Conservation (phyloP, 2,113 vertebrate species). For the Microtus montanus region DNA sequence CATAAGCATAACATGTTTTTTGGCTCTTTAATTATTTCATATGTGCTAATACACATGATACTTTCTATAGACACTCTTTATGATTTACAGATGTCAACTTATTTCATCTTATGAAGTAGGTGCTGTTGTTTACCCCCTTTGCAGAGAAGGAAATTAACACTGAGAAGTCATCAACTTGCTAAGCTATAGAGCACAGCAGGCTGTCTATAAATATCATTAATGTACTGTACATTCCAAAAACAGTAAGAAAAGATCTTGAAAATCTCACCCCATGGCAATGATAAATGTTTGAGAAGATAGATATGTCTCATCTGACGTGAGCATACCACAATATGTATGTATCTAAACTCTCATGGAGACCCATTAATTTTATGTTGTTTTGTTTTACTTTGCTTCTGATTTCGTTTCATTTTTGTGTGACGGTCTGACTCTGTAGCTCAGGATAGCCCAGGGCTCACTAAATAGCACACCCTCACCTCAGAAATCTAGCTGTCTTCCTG, state of each 20-base stretch:
- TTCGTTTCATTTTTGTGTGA: not conserved
- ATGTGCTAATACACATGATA: not conserved
- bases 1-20: not conserved
- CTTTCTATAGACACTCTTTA: not conserved
- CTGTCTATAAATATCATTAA: not conserved
- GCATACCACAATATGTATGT: not conserved
- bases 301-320: not conserved
- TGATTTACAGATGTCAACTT: not conserved
- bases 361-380: not conserved
- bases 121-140: not conserved
- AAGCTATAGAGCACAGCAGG: not conserved
- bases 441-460: not conserved
- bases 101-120: not conserved
- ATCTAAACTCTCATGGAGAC: not conserved
- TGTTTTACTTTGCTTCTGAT: not conserved
- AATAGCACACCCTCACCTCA: not conserved
- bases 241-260: not conserved
- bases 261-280: not conserved
- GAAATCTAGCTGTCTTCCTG: not conserved
- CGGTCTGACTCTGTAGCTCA: not conserved
- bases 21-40: slow-evolving; percentile 38
- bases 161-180: slow-evolving; percentile 13
- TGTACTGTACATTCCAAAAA: not conserved
- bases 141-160: not conserved
- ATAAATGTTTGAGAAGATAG: not conserved